A percentile compares a stretch with the other conserved stretches of the same genome.
Evolutionary conservation across 1,140 invertebrate genomes (phyloP).

Genomic region (Lordiphosa clarofinis): DNA sequence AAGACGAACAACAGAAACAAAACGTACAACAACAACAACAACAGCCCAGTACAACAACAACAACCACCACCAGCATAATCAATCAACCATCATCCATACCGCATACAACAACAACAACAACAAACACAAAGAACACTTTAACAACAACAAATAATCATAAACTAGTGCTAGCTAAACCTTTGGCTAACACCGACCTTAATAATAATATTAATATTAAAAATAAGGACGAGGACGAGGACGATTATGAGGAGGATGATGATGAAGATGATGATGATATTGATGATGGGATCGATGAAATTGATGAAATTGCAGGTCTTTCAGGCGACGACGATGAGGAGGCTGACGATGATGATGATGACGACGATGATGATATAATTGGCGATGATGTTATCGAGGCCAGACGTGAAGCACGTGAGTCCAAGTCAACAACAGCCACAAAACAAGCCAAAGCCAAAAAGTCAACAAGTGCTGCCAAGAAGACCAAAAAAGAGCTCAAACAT

Average conservation of each 20-base stretch:
- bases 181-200: constrained; percentile 84
- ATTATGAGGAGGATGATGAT: constrained; percentile 84
- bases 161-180: constrained; percentile 12
- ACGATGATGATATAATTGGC: constrained; percentile 83
- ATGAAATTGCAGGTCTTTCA: constrained; percentile 84
- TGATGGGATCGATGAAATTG: constrained; percentile 83
- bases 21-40: constrained; percentile 46
- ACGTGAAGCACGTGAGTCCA: constrained; percentile 89
- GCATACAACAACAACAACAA: constrained; percentile 41
- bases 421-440: constrained; percentile 82
- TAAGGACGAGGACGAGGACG: constrained; percentile 84
- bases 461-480: constrained; percentile 80
- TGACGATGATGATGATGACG: constrained; percentile 87
- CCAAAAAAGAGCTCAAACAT: constrained; percentile 78
- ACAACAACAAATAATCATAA: constrained; percentile 40
- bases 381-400: constrained; percentile 85
- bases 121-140: constrained; percentile 37
- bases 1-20: constrained; percentile 65
- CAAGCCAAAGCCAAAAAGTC: constrained; percentile 81
- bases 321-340: constrained; percentile 85
- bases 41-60: constrained; percentile 26
- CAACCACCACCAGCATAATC: constrained; percentile 37
- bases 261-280: constrained; percentile 81
- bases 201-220: constrained; percentile 82
- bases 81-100: constrained; percentile 57